These are phyloP conservation scores for Seladonia tumulorum DNA, from an alignment of 2,888 invertebrate species.

Conservation along the genomic window DNA sequence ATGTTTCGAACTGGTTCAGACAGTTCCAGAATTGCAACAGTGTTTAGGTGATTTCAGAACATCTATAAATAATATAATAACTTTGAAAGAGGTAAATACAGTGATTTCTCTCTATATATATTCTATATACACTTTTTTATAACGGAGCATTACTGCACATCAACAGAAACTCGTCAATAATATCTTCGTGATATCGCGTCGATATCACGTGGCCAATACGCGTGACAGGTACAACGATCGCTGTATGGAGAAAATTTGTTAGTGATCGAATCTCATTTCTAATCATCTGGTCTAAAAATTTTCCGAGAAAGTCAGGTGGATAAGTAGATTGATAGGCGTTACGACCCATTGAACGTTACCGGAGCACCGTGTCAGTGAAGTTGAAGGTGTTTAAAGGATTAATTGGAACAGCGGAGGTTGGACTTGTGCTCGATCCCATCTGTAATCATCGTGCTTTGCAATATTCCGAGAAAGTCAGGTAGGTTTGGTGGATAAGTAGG, in stretches of 20 bases:
- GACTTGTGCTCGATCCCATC: not conserved
- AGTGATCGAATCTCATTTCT: not conserved
- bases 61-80: not conserved
- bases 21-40: not conserved
- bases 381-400: not conserved
- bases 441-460: constrained; percentile 3
- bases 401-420: not conserved
- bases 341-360: not conserved
- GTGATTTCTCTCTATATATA: too few relatives aligned
- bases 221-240: not conserved
- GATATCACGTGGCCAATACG: not conserved
- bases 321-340: not conserved
- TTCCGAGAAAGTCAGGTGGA: not conserved
- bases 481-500: constrained; percentile 68
- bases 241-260: not conserved
- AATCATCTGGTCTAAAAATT: not conserved
- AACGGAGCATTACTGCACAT: not conserved
- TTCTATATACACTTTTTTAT: too few relatives aligned
- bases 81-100: not conserved
- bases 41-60: not conserved
- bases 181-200: not conserved
- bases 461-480: constrained; percentile 34
- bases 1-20: not conserved
- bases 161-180: not conserved
- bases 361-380: not conserved